Evolutionary conservation across 2,113 vertebrate species (phyloP).

Genomic region (Halcyon malimbica): DNA sequence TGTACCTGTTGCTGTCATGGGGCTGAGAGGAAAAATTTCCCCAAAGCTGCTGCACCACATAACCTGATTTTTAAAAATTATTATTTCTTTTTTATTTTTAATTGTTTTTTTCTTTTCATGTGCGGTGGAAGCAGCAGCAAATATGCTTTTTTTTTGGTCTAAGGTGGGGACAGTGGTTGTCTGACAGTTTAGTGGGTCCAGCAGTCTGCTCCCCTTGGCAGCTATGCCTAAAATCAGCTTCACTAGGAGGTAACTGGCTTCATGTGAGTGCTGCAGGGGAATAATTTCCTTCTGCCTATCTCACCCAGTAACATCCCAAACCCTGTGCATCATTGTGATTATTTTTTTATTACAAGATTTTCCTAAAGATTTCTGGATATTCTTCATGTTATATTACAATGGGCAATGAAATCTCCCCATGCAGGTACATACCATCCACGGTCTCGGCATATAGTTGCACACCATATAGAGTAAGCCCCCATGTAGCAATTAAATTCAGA

Average conservation of each 20-base stretch:
- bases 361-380: not conserved
- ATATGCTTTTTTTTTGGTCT: not conserved
- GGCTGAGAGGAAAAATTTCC: not conserved
- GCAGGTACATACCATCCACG: not conserved
- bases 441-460: not conserved
- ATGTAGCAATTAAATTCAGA: slow-evolving; percentile 23
- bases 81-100: not conserved
- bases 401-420: not conserved
- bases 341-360: not conserved
- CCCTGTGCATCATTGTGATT: not conserved
- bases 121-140: not conserved
- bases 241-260: not conserved
- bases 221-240: not conserved
- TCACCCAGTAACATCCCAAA: not conserved
- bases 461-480: not conserved
- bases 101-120: not conserved
- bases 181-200: not conserved
- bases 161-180: not conserved
- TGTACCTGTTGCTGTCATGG: not conserved
- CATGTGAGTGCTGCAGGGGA: not conserved
- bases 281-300: not conserved
- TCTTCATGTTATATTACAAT: not conserved
- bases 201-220: not conserved
- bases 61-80: not conserved
- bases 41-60: not conserved